Evolutionary conservation across 2,888 invertebrate species (phyloP).

Genomic region (Caenorhabditis sulstoni): DNA sequence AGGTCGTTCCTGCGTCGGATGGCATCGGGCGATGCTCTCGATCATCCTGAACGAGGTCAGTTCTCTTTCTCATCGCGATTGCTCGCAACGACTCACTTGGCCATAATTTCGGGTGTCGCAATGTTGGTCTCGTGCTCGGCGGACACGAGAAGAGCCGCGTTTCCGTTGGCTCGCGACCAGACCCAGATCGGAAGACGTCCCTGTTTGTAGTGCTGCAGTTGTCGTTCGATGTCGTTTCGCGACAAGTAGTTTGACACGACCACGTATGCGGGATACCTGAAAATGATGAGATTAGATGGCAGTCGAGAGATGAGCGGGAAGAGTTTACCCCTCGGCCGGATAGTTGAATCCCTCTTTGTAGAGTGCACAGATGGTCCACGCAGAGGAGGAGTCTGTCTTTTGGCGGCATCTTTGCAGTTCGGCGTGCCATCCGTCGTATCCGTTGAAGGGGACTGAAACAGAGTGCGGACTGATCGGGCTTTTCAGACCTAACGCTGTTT

Average conservation of each 20-base stretch:
- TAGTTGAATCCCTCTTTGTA: slow-evolving; percentile 44
- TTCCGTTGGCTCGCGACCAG: slow-evolving; percentile 42
- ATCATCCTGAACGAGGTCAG: slow-evolving; percentile 20
- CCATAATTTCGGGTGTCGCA: slow-evolving; percentile 42
- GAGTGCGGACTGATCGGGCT: too few species aligned
- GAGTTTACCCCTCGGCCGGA: slow-evolving; percentile 30
- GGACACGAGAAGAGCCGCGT: slow-evolving; percentile 39
- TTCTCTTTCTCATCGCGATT: neutral
- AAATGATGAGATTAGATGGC: too few species aligned
- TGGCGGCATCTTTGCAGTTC: slow-evolving; percentile 59
- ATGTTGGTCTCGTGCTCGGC: slow-evolving; percentile 51
- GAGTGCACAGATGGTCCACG: slow-evolving; percentile 56
- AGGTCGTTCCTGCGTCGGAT: slow-evolving; percentile 34
- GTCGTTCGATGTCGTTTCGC: slow-evolving; percentile 52
- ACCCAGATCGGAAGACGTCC: slow-evolving; percentile 65
- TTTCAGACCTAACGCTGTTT: too few species aligned
- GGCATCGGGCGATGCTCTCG: slow-evolving; percentile 46
- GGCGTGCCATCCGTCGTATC: slow-evolving; percentile 58
- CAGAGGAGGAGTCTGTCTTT: slow-evolving; percentile 38
- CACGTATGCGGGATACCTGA: slow-evolving; percentile 66
- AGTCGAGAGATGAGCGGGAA: too few species aligned
- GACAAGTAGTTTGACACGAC: slow-evolving; percentile 55
- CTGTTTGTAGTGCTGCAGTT: slow-evolving; percentile 51
- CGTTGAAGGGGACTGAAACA: slow-evolving; percentile 59
- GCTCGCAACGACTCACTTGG: slow-evolving; percentile 20